phyloP scores from a whole-genome alignment of 2,797 vertebrate genomes.

The Anisognathus igniventris region DNA sequence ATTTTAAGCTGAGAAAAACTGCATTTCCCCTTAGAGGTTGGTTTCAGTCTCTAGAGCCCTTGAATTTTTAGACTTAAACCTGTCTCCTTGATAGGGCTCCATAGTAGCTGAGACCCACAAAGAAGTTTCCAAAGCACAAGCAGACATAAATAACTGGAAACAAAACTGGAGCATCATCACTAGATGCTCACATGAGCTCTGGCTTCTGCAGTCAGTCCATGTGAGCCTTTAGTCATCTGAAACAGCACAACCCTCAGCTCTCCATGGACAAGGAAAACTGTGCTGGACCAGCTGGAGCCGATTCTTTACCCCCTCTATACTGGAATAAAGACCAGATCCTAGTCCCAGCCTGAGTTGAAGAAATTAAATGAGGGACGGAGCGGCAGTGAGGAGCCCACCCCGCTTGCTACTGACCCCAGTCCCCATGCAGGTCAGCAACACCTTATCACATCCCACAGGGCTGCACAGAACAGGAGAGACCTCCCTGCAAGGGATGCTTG shows the following conservation, averaged over 20 bases:
- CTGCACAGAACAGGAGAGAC: background rate
- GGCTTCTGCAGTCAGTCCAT: background rate
- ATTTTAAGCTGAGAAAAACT: slow-evolving; percentile 44
- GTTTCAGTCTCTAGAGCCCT: background rate
- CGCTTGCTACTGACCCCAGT: background rate
- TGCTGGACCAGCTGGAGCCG: background rate
- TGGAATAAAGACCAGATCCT: background rate
- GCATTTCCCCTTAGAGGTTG: background rate
- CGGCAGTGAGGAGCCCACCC: background rate
- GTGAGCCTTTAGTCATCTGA: slow-evolving; percentile 14
- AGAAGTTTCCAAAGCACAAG: background rate
- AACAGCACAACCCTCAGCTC: background rate
- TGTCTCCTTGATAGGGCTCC: background rate
- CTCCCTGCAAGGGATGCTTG: background rate
- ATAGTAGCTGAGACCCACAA: background rate
- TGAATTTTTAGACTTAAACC: slow-evolving; percentile 6
- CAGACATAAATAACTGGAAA: slow-evolving; percentile 27
- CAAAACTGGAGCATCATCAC: slow-evolving; percentile 11
- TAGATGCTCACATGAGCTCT: background rate
- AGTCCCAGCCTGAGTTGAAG: background rate
- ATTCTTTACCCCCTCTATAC: background rate
- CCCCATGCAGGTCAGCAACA: background rate
- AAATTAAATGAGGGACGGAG: background rate
- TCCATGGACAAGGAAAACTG: background rate
- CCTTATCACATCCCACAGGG: background rate